Conservation (phyloP, 2,888 invertebrate genomes). For the Maniola hyperantus region DNA sequence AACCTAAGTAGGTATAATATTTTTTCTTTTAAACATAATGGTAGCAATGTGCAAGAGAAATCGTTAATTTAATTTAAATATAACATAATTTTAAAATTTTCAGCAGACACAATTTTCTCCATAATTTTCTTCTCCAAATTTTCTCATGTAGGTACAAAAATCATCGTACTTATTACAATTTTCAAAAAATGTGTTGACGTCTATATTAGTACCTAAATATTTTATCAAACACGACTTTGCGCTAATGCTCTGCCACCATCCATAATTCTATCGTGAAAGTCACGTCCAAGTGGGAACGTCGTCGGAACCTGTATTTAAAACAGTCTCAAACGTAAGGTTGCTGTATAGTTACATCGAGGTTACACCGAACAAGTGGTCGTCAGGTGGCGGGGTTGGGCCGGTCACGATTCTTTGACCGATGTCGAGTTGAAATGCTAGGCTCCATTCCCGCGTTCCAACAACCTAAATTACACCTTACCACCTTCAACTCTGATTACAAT, state of each 20-base stretch:
- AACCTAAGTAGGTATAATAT: too few species aligned
- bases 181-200: too few species aligned
- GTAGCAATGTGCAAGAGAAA: too few species aligned
- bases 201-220: neutral
- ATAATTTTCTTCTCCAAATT: too few species aligned
- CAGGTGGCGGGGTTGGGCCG: constrained; percentile 77
- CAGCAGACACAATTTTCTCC: too few species aligned
- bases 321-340: constrained; percentile 60
- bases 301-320: constrained; percentile 50
- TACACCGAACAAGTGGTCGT: constrained; percentile 75
- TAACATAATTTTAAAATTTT: too few species aligned
- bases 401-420: constrained; percentile 81
- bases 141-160: too few species aligned
- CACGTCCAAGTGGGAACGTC: constrained; percentile 28
- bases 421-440: constrained; percentile 66
- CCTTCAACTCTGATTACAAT: constrained; percentile 27
- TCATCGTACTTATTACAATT: neutral
- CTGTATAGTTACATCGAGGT: constrained; percentile 60
- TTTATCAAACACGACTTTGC: constrained; percentile 5
- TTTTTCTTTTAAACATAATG: too few species aligned
- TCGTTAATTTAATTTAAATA: too few species aligned
- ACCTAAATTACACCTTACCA: constrained; percentile 47
- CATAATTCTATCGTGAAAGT: constrained; percentile 26
- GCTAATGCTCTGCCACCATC: constrained; percentile 16
- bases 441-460: constrained; percentile 43